Conservation (phyloP, 1,140 invertebrate genomes). For the Pseudomyrmex flavicornis region DNA sequence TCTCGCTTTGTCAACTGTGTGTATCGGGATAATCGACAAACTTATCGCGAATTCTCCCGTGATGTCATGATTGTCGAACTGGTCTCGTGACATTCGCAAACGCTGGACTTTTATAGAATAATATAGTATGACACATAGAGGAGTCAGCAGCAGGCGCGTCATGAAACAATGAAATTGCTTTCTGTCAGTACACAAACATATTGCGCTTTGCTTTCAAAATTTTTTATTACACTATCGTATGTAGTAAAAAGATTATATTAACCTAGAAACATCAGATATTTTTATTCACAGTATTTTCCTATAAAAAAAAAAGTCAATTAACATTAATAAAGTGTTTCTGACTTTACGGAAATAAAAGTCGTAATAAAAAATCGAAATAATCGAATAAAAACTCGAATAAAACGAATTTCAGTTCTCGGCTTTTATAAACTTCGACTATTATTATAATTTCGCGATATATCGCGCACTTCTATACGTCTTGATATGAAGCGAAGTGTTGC, state of each 20-base stretch:
- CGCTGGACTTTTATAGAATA: conserved; percentile 46
- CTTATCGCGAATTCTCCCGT: conserved; percentile 44
- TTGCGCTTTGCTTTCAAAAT: too few species aligned
- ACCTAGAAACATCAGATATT: too few species aligned
- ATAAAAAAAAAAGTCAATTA: neutral
- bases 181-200: neutral
- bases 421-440: neutral
- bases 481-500: conserved; percentile 26
- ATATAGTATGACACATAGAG: neutral
- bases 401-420: neutral
- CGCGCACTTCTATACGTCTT: conserved; percentile 24
- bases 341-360: too few species aligned
- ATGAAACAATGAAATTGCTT: conserved; percentile 5
- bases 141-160: neutral
- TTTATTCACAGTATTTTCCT: neutral
- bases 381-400: neutral
- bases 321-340: neutral
- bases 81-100: conserved; percentile 14
- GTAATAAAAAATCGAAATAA: too few species aligned
- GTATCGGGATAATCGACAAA: conserved; percentile 57
- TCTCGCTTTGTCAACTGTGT: conserved; percentile 48
- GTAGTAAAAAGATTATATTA: too few species aligned
- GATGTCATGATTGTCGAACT: conserved; percentile 7
- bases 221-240: too few species aligned
- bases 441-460: conserved; percentile 9